Evolutionary conservation across 2,113 vertebrate genomes (phyloP), one percentile per base, ranked within the genome.

Genomic region (Tringa solitaria): DNA sequence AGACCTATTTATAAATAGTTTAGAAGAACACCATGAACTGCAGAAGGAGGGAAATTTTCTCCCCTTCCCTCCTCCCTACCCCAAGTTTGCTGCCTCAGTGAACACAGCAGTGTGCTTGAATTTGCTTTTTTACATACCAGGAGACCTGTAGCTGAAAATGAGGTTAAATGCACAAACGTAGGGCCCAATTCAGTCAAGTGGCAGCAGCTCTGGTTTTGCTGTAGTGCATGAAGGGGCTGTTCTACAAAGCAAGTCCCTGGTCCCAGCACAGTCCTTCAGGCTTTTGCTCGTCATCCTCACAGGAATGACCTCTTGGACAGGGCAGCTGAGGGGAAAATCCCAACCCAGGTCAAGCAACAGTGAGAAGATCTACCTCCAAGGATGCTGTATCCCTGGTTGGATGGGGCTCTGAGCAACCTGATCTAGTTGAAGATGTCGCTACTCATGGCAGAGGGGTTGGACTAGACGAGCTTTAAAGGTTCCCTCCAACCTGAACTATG

Each of bases 1-100:
- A 93, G 61, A 84, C 92, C 84, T 96, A 92, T 97, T 97, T 97
- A 97, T 96, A 96, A 96, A 93, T 74, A 95, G 82, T 92, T 89
- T 85, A 91, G 81, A 94, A 94, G 95, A 95, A 96, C 96, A 96
- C 67, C 86, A 56, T 81, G 84, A 96, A 91, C 95, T 84, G 54
- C 54, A 95, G 88, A 73, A 93, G 45, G 48, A 92, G 59, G 87
- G 59, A 67, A 84, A 73, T 87, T 90, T 88, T 32, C 51, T 72
- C 24, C 13, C 28, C 14, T 9, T 2, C 35, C 20, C 24, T 30
- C 12, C 21, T 17, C 7, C 2, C 35, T 15, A 10, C 56, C 59
- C 48, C 43, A 88, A 81, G 89, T 60, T 88, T 94, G 72, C 95
- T 95, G 96, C 95, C 80, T 95, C 92, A 61, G n/a, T 95, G 95